Conservation (phyloP, 2,888 invertebrate species). For the Sphaeridia pumilis region DNA sequence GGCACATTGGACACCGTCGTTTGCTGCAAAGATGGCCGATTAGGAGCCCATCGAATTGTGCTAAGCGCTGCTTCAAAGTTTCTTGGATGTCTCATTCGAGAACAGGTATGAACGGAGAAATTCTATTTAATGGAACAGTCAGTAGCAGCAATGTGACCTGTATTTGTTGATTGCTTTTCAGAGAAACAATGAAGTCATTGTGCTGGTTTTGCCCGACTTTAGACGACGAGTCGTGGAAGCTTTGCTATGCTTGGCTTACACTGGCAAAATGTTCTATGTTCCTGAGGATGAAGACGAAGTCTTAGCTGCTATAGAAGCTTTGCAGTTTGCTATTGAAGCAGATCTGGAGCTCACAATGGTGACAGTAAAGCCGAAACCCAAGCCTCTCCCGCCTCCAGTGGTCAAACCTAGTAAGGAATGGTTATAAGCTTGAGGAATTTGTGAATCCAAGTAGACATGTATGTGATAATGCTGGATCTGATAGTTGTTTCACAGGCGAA, state of each 20-base stretch:
- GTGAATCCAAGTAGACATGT: too few species aligned
- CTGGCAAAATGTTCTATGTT: conserved; percentile 21
- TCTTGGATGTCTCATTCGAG: conserved; percentile 18
- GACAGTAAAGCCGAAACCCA: not conserved
- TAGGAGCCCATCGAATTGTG: conserved; percentile 32
- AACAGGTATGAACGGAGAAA: conserved; percentile 18
- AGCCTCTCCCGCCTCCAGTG: not conserved
- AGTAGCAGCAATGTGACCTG: not conserved
- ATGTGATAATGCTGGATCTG: too few species aligned
- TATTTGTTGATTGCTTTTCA: conserved; percentile 1
- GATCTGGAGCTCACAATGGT: conserved; percentile 14
- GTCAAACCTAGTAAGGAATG: too few species aligned
- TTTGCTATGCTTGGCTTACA: conserved; percentile 25
- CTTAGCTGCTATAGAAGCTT: conserved; percentile 17
- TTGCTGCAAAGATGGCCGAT: conserved; percentile 24
- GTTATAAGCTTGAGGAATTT: too few species aligned
- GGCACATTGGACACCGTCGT: conserved; percentile 23
- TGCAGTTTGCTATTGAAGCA: conserved; percentile 19
- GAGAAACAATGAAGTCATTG: conserved; percentile 24
- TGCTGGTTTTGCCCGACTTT: conserved; percentile 29
- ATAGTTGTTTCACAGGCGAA: too few species aligned
- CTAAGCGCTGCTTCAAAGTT: conserved; percentile 24
- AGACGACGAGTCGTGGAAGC: conserved; percentile 19
- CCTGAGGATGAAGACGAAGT: conserved; percentile 21
- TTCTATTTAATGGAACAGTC: not conserved